Evolutionary conservation across 2,113 vertebrate genomes (phyloP), one percentile per base, ranked within the genome.

Genomic region (Vidua macroura): DNA sequence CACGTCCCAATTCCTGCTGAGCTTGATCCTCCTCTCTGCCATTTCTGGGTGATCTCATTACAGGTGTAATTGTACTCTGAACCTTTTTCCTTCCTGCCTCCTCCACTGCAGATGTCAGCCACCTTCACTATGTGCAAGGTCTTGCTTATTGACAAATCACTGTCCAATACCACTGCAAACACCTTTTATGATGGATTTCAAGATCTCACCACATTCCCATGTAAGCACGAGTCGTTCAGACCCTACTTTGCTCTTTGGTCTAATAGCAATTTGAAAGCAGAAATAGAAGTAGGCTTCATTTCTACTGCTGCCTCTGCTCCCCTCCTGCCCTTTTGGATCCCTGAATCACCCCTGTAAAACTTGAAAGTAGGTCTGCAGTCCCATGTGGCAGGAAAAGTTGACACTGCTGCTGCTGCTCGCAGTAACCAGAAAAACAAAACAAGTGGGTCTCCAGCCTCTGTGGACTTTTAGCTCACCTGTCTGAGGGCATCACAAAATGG

Each of bases 381-480:
- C 27, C 0, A 0, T 12, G 53, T 2, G 4, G 41, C 22, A 72
- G 16, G 30, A 10, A 11, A 82, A 67, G 30, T 13, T 4, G 6
- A 12, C 4, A 4, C 18, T 33, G 33, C 53, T 0, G 0, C 25
- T 62, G 31, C 22, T 58, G 35, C 23, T 84, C 53, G 24, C 1
- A 3, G 30, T 17, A 41, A 15, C 15, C 17, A 33, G 12, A 48
- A 67, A 58, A 82, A 51, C 4, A 78, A 46, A 49, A 22, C 7
- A 11, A 3, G 12, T 5, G 5, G 39, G 23, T 52, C 4, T 0
- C n/a, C 15, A 18, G 31, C 24, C 23, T 60, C 41, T 2, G 3
- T 27, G 46, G 58, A 46, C 55, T 56, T 82, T 39, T 3, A n/a
- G 30, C 23, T 86, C 52, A 51, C 2, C 7, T 70, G 7, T 17